Percentiles rank a stretch among this genome's conserved stretches.
These are phyloP conservation scores for Brachionus angularis DNA, from an alignment of 1,140 invertebrate species.

Conservation along the genomic window DNA sequence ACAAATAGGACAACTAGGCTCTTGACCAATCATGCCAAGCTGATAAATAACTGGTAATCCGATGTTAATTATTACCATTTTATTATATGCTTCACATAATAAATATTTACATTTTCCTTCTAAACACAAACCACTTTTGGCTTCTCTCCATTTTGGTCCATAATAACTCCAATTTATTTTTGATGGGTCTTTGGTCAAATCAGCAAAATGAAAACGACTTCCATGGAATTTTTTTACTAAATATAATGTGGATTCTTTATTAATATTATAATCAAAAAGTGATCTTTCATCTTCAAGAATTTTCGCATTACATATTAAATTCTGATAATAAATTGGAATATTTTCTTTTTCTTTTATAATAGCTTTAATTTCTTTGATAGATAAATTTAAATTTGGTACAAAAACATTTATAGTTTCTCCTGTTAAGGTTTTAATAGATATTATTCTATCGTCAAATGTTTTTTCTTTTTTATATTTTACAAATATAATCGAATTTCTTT, in stretches of 20 bases:
- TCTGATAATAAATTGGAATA: not conserved
- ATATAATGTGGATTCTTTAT: not conserved
- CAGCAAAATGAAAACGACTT: not conserved
- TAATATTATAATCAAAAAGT: not conserved
- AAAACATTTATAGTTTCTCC: no score
- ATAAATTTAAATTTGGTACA: no score
- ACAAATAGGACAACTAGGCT: not conserved
- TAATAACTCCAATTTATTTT: not conserved
- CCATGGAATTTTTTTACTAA: not conserved
- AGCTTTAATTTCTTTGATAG: not conserved
- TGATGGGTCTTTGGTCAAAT: not conserved
- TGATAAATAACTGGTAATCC: not conserved
- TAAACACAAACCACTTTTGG: not conserved
- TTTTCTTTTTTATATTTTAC: no score
- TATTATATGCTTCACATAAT: not conserved
- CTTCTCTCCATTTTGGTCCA: not conserved
- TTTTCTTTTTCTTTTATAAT: not conserved
- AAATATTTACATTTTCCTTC: not conserved
- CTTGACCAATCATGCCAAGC: not conserved
- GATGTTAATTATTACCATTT: not conserved
- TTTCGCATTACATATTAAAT: not conserved
- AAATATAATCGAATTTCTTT: no score
- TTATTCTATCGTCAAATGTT: no score
- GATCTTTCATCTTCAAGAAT: not conserved
- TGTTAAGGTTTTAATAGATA: no score